Evolutionary conservation across 1,140 invertebrate genomes (phyloP), one percentile per base, ranked within the genome.

Genomic region (Phthorimaea operculella): DNA sequence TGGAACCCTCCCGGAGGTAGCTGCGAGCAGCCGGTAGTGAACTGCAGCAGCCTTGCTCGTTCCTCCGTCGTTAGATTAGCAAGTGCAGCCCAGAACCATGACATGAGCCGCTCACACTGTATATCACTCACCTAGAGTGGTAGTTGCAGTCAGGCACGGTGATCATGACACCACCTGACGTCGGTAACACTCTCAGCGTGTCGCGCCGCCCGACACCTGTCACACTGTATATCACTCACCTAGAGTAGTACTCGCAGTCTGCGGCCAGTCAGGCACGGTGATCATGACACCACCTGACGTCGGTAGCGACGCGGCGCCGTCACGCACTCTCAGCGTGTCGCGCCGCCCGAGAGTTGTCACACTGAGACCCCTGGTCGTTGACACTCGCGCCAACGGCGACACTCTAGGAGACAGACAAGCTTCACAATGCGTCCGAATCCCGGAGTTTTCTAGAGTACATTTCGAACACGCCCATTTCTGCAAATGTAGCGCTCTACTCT

Each of bases 71-170:
- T 95, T 76, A 98, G 96, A 80, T 94, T 95, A 58, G 91, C 92
- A 14, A 98, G 91, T 48, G 95, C 94, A 3, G 95, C 94, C 96
- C 96, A 98, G 83, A 98, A 97, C 96, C 96, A 98, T 60, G 92
- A 92, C 15, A 98, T 85, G 42, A 96, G 91, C 54, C 94, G 90
- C 36, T 92, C 87, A 79, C 97, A 97, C 70, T 18, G 70, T 74
- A 49, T 77, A 74, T 0, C 1, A 78, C 84, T n/a, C n/a, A n/a
- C n/a, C n/a, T n/a, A n/a, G n/a, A n/a, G n/a, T n/a, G n/a, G n/a
- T n/a, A n/a, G n/a, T n/a, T n/a, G n/a, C 79, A 86, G 58, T 84
- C 80, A 0, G 77, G 78, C 5, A 83, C 80, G 0, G 83, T 86
- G 34, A 86, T 85, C 76, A 86, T 79, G 28, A 84, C 79, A 17